Evolutionary conservation across 2,113 vertebrate species (phyloP).

Genomic region (Lepus europaeus): DNA sequence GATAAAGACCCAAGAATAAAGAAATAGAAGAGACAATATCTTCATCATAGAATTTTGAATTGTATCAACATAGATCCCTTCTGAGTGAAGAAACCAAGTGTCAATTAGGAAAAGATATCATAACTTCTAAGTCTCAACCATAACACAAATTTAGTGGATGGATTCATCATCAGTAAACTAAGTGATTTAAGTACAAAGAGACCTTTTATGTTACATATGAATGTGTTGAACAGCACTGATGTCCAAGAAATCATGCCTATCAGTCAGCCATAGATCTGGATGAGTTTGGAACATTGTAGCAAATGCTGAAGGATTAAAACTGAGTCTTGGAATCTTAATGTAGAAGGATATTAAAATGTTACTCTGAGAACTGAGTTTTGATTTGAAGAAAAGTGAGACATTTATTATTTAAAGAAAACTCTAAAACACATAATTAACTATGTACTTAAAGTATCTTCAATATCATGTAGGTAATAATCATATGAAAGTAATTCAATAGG

Average conservation of each 20-base stretch:
- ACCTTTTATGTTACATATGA: not conserved
- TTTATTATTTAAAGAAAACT: not conserved
- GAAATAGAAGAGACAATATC: not conserved
- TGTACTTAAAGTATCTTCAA: not conserved
- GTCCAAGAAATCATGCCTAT: not conserved
- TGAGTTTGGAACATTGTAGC: not conserved
- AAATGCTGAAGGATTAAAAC: not conserved
- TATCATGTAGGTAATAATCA: not conserved
- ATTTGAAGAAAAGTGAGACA: not conserved
- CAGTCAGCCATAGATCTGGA: not conserved
- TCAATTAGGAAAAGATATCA: not conserved
- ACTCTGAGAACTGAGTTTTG: not conserved
- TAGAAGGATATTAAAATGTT: not conserved
- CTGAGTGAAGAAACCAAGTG: not conserved
- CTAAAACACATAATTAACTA: conserved; percentile 30
- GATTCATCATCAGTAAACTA: not conserved
- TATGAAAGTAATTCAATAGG: conserved; percentile 26
- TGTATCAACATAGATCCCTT: not conserved
- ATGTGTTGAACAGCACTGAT: not conserved
- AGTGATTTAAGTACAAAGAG: not conserved
- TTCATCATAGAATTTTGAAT: not conserved
- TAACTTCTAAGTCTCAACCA: not conserved
- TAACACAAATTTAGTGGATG: not conserved
- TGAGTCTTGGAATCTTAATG: not conserved
- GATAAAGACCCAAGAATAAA: not conserved